These are phyloP conservation scores for Anoura caudifer DNA, from an alignment of 2,113 vertebrate species.

Conservation along the genomic window DNA sequence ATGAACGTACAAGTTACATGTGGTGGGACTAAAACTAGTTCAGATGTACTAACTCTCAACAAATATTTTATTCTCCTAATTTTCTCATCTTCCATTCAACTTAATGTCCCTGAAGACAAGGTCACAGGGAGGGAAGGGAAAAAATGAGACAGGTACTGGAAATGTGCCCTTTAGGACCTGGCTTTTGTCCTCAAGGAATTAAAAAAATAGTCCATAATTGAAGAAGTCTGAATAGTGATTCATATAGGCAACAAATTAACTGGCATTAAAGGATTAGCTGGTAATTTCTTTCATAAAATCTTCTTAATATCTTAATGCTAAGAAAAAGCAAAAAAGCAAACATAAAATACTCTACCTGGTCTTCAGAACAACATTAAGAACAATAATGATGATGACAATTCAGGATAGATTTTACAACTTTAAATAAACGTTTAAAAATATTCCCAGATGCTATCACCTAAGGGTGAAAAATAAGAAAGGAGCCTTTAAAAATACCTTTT, in stretches of 20 bases:
- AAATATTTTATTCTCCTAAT: not conserved
- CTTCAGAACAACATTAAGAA: not conserved
- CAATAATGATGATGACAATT: not conserved
- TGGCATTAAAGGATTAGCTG: not conserved
- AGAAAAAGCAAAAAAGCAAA: constrained; percentile 36
- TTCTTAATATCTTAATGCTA: constrained; percentile 18
- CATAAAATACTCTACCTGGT: not conserved
- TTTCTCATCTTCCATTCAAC: not conserved
- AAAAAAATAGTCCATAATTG: not conserved
- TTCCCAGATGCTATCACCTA: not conserved
- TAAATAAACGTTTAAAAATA: constrained; percentile 16
- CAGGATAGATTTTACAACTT: constrained; percentile 33
- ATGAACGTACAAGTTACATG: not conserved
- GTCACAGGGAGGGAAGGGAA: not conserved
- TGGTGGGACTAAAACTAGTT: not conserved
- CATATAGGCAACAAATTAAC: not conserved
- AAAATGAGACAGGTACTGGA: not conserved
- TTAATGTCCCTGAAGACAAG: constrained; percentile 2
- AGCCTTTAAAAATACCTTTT: constrained; percentile 12
- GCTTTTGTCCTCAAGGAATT: constrained; percentile 7
- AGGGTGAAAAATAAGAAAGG: not conserved
- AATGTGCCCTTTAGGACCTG: not conserved
- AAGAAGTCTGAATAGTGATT: not conserved
- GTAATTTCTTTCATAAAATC: constrained; percentile 27
- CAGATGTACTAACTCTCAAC: not conserved